Base-by-base conservation (phyloP, 2,888 invertebrate species). In the Andricus curvator region DNA sequence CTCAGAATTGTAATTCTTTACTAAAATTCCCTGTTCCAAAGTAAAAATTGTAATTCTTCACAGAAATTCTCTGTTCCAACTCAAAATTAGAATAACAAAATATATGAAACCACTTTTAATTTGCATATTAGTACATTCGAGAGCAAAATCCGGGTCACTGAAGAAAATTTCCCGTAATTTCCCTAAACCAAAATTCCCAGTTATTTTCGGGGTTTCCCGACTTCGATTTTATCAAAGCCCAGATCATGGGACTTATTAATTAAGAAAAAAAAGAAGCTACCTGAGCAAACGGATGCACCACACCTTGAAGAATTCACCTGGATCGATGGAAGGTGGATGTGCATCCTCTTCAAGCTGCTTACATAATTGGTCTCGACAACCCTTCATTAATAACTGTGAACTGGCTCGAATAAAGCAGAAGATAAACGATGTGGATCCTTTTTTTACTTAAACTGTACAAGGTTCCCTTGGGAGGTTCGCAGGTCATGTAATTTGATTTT, bases 211-310 rank as follows among this genome's bases (percentile, higher is more conserved):
- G 37, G 6, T 37, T 37, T 37, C 9, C 9, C 37, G 8, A 37
- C 1, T 37, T 41, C 41, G 4, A 41, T 13, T n/a, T n/a, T 56
- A 56, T 56, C 56, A 51, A 51, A 20, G 20, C 41, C 37, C 3
- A 67, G n/a, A 37, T 22, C 41, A 44, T 6, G 15, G 11, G n/a
- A 67, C 6, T 44, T 9, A 67, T 2, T 37, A 67, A 67, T 13
- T 41, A 67, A 44, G 9, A 22, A 67, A 44, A 22, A 67, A 67
- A 67, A 37, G 37, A 37, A 37, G 17, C 17, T 79, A 80, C 74
- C 74, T 78, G 81, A 86, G 86, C 84, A 86, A 88, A 60, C 88
- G 87, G 88, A 88, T 87, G 86, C 80, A 86, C 88, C 88, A 84
- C 88, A 83, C 88, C 88, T 85, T 82, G 82, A 82, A 83, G 83